Base-by-base conservation (phyloP, 2,113 vertebrate species). In the Zosterops japonicus region DNA sequence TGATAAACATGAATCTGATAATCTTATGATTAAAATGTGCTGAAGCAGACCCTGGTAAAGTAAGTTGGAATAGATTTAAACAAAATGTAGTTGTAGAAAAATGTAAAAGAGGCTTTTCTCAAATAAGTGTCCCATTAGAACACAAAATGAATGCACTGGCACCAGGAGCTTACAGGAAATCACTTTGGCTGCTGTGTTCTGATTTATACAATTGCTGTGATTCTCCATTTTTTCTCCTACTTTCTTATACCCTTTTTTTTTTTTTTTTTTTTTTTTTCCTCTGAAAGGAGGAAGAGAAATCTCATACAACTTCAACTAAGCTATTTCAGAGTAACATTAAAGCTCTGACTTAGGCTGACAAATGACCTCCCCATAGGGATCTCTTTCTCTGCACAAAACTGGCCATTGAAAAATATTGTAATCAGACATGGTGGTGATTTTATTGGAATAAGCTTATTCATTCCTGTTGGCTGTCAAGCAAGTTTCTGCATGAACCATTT, bases 391-490 rank as follows among this genome's bases (percentile, higher is more conserved):
- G 89, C 89, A 96, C 82, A 95, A 77, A 96, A 95, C 84, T 93
- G 90, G 84, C 87, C 84, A 85, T 90, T 97, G 91, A 97, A 96
- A 95, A 95, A 96, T 96, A 95, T 79, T 94, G 89, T 97, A 94
- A 97, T 95, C 87, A 91, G 91, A 90, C 78, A 91, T 59, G 90
- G 91, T 91, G 75, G 71, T 94, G 94, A 95, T 95, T 96, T 95
- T 96, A 95, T 93, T 95, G 95, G 93, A 96, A 95, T 93, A 95
- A 95, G 84, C 84, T 95, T 95, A 96, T 96, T 97, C 94, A 95
- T 95, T 97, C 84, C 85, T 95, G 87, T 93, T 95, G 91, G 81
- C 91, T 96, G 94, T 95, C 95, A 96, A 93, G 82, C 75, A 95
- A 87, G 87, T 88, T 95, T 94, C 87, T 94, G 81, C 82, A 91